Evolutionary conservation across 2,888 invertebrate genomes (phyloP).

Genomic region (Archips xylosteana): DNA sequence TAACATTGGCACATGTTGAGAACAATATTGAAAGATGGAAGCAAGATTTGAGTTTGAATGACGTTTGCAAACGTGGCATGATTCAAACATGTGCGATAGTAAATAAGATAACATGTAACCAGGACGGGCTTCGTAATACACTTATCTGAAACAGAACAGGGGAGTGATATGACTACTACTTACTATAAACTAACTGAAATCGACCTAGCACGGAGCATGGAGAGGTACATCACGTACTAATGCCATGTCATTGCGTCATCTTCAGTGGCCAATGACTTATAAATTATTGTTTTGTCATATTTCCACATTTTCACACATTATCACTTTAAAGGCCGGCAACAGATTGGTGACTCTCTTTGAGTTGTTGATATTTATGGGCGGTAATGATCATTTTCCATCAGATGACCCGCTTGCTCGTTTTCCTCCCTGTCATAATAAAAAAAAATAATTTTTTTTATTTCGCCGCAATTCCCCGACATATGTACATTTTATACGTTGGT

Average conservation of each 20-base stretch:
- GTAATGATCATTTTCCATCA: too few relatives aligned
- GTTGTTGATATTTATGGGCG: too few relatives aligned
- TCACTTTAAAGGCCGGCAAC: too few relatives aligned
- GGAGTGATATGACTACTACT: background rate
- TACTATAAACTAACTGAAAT: background rate
- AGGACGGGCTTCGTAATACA: background rate
- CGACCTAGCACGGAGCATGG: background rate
- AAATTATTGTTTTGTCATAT: background rate
- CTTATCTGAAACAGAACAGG: background rate
- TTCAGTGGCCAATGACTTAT: background rate
- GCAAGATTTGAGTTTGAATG: background rate
- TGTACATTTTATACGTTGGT: too few relatives aligned
- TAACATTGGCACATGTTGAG: background rate
- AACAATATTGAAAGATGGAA: constrained; percentile 3
- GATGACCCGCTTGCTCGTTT: too few relatives aligned
- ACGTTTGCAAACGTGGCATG: background rate
- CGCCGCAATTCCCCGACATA: too few relatives aligned
- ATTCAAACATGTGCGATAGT: constrained; percentile 1
- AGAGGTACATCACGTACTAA: background rate
- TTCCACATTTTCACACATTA: background rate
- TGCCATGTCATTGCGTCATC: background rate
- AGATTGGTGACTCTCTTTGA: too few relatives aligned
- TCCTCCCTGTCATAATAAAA: too few relatives aligned
- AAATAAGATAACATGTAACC: background rate
- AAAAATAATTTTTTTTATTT: too few relatives aligned